These are phyloP conservation scores for Fregata magnificens DNA, from an alignment of 2,113 vertebrate species.

Conservation along the genomic window DNA sequence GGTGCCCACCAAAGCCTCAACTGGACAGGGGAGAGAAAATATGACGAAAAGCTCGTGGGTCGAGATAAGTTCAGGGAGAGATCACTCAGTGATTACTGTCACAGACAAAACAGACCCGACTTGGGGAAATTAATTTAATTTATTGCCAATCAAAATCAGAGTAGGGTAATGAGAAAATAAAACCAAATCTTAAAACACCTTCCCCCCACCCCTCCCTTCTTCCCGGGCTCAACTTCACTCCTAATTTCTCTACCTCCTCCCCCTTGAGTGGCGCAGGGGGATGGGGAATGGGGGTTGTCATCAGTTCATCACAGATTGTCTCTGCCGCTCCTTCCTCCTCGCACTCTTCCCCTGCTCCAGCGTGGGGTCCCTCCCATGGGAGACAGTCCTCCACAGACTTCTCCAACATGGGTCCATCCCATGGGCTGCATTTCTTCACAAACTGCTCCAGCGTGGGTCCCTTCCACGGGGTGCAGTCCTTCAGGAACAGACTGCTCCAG, in stretches of 20 bases:
- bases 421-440: background rate
- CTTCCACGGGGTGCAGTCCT: background rate
- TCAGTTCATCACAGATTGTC: background rate
- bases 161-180: background rate
- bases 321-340: background rate
- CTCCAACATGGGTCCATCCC: background rate
- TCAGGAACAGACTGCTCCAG: background rate
- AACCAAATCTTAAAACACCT: background rate
- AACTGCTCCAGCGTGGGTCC: background rate
- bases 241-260: background rate
- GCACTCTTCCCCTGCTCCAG: background rate
- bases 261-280: background rate
- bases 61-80: background rate
- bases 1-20: background rate
- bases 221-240: background rate
- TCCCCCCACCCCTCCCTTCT: background rate
- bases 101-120: background rate
- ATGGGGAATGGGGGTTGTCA: background rate
- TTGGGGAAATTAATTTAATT: background rate
- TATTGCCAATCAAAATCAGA: background rate
- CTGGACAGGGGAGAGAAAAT: background rate
- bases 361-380: accelerated
- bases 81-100: background rate
- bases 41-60: background rate
- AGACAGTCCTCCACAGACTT: background rate